Conservation (phyloP, 2,888 invertebrate species). For the Aromia moschata region DNA sequence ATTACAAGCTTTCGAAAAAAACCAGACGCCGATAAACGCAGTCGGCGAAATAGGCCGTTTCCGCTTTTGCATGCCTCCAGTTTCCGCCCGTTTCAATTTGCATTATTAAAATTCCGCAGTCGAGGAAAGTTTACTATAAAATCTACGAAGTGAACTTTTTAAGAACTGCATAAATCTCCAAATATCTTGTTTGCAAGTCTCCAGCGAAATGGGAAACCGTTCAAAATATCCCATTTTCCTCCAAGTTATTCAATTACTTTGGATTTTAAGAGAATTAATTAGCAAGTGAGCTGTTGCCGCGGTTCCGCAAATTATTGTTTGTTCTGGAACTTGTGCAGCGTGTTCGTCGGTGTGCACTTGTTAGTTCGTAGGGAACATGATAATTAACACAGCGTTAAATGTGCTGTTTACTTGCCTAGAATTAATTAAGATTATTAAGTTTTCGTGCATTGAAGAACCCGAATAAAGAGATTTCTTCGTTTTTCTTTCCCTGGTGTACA, state of each 20-base stretch:
- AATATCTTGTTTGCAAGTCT: slow-evolving; percentile 13
- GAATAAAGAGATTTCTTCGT: too few relatives aligned
- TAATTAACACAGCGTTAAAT: too few relatives aligned
- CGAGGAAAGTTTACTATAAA: slow-evolving; percentile 10
- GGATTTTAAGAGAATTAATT: neutral
- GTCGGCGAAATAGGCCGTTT: slow-evolving; percentile 39
- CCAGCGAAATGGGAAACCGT: neutral
- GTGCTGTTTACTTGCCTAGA: too few relatives aligned
- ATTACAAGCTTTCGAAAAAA: too few relatives aligned
- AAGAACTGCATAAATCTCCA: slow-evolving; percentile 12
- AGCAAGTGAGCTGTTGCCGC: too few relatives aligned
- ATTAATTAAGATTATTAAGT: too few relatives aligned
- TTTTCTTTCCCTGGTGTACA: too few relatives aligned
- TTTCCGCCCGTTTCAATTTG: slow-evolving; percentile 49
- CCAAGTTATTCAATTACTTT: slow-evolving; percentile 4
- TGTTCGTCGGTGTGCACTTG: too few relatives aligned
- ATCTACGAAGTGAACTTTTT: slow-evolving; percentile 17
- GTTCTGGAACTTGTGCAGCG: too few relatives aligned
- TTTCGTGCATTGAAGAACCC: too few relatives aligned
- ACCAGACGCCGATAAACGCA: slow-evolving; percentile 15
- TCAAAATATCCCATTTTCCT: neutral
- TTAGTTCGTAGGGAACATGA: too few relatives aligned
- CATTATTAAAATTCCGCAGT: slow-evolving; percentile 50
- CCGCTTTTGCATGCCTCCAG: slow-evolving; percentile 44
- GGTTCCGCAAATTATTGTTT: too few relatives aligned